Conservation (phyloP, 2,797 vertebrate species). For the Octomys mimax region DNA sequence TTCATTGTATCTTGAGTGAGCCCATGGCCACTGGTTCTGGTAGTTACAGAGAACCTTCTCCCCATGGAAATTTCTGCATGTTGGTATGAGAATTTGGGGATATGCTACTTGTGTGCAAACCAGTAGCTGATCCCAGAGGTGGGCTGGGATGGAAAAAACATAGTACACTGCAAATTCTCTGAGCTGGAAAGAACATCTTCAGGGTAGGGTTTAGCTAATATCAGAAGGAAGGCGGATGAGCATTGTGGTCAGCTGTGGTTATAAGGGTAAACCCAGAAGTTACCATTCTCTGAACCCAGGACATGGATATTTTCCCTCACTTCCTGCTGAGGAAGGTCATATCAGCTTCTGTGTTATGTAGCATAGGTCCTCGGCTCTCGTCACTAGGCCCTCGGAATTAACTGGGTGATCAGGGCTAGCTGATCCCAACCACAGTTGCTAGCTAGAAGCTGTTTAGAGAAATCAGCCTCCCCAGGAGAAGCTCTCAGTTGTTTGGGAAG, state of each 20-base stretch:
- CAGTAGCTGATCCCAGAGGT: conserved; percentile 33
- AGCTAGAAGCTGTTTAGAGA: conserved; percentile 30
- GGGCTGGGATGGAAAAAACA: background rate
- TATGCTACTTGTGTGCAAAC: background rate
- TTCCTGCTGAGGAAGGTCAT: background rate
- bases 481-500: background rate
- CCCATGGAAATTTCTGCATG: background rate
- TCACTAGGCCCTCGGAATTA: background rate
- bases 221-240: background rate
- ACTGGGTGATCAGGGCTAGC: background rate
- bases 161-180: background rate
- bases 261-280: conserved; percentile 26
- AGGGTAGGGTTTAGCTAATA: background rate
- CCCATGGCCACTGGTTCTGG: background rate
- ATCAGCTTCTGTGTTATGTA: background rate
- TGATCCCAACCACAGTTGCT: background rate
- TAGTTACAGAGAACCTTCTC: background rate
- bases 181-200: conserved; percentile 25
- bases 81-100: background rate
- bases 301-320: background rate
- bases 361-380: background rate
- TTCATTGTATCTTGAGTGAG: background rate
- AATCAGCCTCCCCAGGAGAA: background rate
- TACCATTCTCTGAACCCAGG: background rate
- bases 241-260: background rate